phyloP scores from a whole-genome alignment of 37 sponge, comb jelly and placozoan genomes.

The Amphimedon queenslandica region DNA sequence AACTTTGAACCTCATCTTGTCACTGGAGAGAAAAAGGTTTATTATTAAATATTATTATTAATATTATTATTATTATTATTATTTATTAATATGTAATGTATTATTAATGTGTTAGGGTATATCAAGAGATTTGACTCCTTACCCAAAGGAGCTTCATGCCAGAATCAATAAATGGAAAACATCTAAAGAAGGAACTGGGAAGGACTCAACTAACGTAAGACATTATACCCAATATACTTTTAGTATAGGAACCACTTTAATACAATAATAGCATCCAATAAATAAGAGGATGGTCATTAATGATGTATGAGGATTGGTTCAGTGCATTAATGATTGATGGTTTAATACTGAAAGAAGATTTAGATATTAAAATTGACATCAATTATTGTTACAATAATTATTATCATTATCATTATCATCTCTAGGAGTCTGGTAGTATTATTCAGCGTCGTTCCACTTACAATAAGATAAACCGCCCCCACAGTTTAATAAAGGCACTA shows the following conservation, averaged over 20 bases:
- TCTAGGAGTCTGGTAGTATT: background rate
- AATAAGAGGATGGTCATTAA: background rate
- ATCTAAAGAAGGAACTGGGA: no score
- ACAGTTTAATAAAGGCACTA: slow-evolving; percentile 4
- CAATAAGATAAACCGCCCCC: slow-evolving; percentile 6
- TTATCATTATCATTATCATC: background rate
- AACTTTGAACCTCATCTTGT: no score
- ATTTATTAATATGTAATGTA: no score
- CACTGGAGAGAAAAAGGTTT: no score
- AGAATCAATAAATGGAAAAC: slow-evolving; percentile 55
- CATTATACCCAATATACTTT: no score
- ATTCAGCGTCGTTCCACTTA: background rate
- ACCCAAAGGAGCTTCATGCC: slow-evolving; percentile 51
- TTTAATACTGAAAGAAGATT: background rate
- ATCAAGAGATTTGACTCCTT: slow-evolving; percentile 47
- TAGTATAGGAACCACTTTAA: no score
- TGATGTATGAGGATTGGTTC: background rate
- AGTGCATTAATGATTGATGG: background rate
- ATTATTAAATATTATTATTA: no score
- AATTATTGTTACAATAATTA: no score
- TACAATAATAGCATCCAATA: no score
- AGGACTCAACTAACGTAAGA: no score
- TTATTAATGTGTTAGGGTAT: no score
- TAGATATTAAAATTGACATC: background rate
- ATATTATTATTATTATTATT: no score